Base-by-base conservation (phyloP, 2,113 vertebrate species). In the Formicarius rufipectus region DNA sequence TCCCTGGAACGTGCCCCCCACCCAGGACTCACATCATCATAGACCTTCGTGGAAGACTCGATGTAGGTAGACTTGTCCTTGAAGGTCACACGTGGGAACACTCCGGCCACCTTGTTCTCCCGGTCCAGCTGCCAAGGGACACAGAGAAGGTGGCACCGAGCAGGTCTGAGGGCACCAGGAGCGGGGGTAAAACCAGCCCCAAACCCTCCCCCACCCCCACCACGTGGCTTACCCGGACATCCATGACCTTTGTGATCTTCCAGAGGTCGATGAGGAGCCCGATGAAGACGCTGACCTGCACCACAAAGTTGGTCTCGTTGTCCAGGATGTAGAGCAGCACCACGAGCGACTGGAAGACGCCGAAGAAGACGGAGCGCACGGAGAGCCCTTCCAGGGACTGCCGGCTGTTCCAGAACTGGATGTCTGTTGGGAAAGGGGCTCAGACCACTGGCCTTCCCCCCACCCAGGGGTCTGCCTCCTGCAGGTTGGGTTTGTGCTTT, bases 231-330 rank as follows among this genome's bases (percentile, higher is more conserved):
- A 99, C 99, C 98, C 90, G 98, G 88, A 99, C 98, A 0, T 99
- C 99, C 99, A 99, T 99, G 97, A 99, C 99, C 96, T 99, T 99
- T 73, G 99, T 99, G 96, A 99, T 99, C 98, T 99, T 99, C 99
- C 99, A 99, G 96, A 99, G 98, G 95, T 99, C 99, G 7, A 99
- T 99, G 45, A 99, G 98, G 59, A 99, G 98, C 84, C 99, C 99
- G 2, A 99, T 99, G 98, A 99, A 99, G 89, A 99, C 99, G 97
- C 99, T 99, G 98, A 99, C 98, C 95, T 99, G 99, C 35, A 99
- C 99, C 95, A 99, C 99, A 1, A 99, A 99, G 98, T 99, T 99
- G 76, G 99, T 99, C 91, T 99, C 99, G 0, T 99, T 99, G 98
- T 99, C 99, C 96, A 99, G 85, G 73, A 99, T 99, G 94, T 99